A percentile compares a stretch with the other conserved stretches of the same genome.
Evolutionary conservation across 2,888 invertebrate species (phyloP).

Genomic region (Matsumyia berberina): DNA sequence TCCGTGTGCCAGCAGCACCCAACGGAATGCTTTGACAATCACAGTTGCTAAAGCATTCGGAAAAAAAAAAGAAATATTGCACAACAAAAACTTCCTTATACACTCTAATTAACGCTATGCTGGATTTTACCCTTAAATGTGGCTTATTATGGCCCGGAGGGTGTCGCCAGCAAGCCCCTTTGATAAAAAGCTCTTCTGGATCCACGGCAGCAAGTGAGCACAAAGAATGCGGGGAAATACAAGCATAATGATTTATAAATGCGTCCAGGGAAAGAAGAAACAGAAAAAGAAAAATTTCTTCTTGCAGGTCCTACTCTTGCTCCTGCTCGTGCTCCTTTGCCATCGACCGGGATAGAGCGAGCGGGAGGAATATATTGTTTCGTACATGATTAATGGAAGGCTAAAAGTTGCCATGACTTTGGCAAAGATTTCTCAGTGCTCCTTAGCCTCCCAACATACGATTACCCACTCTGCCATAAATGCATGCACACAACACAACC

Average conservation of each 20-base stretch:
- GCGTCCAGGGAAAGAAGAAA: conserved; percentile 27
- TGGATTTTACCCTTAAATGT: conserved; percentile 64
- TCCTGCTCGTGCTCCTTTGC: conserved; percentile 21
- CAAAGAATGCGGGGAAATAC: conserved; percentile 60
- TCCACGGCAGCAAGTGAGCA: conserved; percentile 30
- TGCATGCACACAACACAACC: conserved; percentile 57
- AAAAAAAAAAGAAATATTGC: conserved; percentile 2
- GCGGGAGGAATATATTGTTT: conserved; percentile 64
- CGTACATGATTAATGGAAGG: conserved; percentile 72
- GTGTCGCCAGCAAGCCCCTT: conserved; percentile 50
- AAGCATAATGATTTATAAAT: conserved; percentile 70
- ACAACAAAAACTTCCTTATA: conserved; percentile 61
- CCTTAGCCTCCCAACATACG: conserved; percentile 63
- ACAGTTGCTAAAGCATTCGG: conserved; percentile 15
- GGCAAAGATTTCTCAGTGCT: conserved; percentile 61
- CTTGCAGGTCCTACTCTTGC: neutral
- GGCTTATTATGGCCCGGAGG: conserved; percentile 70
- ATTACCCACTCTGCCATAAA: conserved; percentile 60
- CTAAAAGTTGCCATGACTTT: conserved; percentile 64
- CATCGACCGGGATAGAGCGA: conserved; percentile 35
- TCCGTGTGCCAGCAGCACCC: conserved; percentile 31
- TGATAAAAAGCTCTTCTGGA: conserved; percentile 57
- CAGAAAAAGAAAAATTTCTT: conserved; percentile 28
- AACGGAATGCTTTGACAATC: conserved; percentile 57
- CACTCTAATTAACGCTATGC: conserved; percentile 72